These are phyloP conservation scores for Montipora sp. DNA, from an alignment of 64 coral and sea anemone species.

Conservation along the genomic window DNA sequence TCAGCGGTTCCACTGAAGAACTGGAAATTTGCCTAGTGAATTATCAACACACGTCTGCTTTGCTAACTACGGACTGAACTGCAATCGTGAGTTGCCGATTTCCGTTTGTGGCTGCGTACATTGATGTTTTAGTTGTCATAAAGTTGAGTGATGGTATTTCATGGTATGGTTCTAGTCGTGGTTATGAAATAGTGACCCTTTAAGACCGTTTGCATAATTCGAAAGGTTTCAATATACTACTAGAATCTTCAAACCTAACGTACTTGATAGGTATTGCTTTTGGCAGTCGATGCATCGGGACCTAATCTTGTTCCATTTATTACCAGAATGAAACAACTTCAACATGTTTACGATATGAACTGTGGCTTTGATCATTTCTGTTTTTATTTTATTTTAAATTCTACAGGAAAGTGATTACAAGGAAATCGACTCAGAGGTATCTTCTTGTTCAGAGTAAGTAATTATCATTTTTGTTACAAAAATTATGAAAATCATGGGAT, in stretches of 20 bases:
- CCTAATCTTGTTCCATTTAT: not conserved
- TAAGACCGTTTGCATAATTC: not conserved
- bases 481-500: not conserved
- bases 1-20: too few species aligned
- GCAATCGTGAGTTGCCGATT: not conserved
- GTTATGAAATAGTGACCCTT: not conserved
- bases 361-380: too few species aligned
- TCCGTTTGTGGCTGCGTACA: not conserved
- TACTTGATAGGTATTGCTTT: not conserved
- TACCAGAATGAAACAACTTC: not conserved
- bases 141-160: not conserved
- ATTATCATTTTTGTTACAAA: not conserved
- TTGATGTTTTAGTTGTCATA: not conserved
- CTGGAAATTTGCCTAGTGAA: too few species aligned
- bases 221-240: not conserved
- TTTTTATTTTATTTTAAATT: not conserved
- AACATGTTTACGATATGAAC: not conserved
- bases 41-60: too few species aligned
- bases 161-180: not conserved
- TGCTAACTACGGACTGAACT: too few species aligned
- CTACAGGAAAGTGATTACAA: not conserved
- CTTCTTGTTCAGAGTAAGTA: not conserved
- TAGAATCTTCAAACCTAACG: not conserved
- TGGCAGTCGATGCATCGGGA: not conserved
- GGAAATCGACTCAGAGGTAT: not conserved